phyloP scores from a whole-genome alignment of 2,888 invertebrate species.

The Mycalesis mineus region DNA sequence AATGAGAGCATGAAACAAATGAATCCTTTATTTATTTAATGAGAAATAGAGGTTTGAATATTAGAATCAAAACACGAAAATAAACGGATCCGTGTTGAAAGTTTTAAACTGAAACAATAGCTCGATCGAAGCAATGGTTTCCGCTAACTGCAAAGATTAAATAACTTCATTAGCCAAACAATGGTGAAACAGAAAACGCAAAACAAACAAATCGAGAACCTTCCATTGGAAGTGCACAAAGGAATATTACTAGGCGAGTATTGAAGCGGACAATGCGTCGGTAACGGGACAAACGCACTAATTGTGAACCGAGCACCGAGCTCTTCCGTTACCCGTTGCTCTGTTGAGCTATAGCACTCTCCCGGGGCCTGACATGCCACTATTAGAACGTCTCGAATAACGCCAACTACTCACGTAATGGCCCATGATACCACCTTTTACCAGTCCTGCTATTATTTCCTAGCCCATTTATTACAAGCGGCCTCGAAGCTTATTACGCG shows the following conservation, averaged over 20 bases:
- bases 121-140: conserved; percentile 9
- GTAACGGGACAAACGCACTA: conserved; percentile 70
- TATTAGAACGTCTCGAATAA: conserved; percentile 36
- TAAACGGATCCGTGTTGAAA: background rate
- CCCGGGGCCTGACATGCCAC: conserved; percentile 38
- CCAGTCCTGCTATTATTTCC: conserved; percentile 20
- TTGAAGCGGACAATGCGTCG: conserved; percentile 64
- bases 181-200: conserved; percentile 49
- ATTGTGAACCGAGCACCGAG: conserved; percentile 66
- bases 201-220: conserved; percentile 60
- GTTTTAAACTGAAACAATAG: conserved; percentile 1
- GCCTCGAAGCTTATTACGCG: background rate
- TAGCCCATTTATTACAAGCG: conserved; percentile 12
- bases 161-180: conserved; percentile 38
- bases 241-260: conserved; percentile 61
- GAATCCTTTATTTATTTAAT: background rate
- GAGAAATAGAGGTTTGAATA: background rate
- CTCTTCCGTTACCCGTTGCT: conserved; percentile 61
- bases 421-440: conserved; percentile 18
- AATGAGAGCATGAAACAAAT: background rate
- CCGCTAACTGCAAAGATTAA: conserved; percentile 14
- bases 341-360: conserved; percentile 37
- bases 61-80: background rate
- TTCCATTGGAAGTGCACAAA: conserved; percentile 63
- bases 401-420: conserved; percentile 23